Evolutionary conservation across 2,888 invertebrate species (phyloP), one percentile per base, ranked within the genome.

Genomic region (Mesorhabditis sp.): DNA sequence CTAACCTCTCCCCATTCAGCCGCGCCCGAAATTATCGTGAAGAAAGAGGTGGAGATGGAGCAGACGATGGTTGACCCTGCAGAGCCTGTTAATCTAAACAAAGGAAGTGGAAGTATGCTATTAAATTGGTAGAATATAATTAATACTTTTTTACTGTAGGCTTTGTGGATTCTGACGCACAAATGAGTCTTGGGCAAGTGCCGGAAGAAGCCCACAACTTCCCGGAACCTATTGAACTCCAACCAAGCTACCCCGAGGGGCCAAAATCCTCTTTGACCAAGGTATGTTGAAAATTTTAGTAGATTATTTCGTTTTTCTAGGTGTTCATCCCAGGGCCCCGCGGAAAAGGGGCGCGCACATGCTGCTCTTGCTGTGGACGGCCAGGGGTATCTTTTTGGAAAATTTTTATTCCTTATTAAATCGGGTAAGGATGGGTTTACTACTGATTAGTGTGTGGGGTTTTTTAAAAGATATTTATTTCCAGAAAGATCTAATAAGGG

Each of bases 361-460:
- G 58, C n/a, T 50, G 58, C 58, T 50, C 58, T 13, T 50, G 58
- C 58, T 50, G 58, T 50, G 58, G 58, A 50, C 58, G 58, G n/a
- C 10, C 58, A 13, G 58, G 58, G 58, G 58, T 50, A 50, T 50
- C 28, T 28, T 28, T 28, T 28, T 28, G 28, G 28, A 28, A 28
- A 28, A 28, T 28, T 28, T 28, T 28, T 28, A 28, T 28, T 28
- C 2, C 28, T 28, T 28, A 28, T 28, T 28, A 28, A 28, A 28
- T 28, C 28, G 28, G 28, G 28, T 28, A 28, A 28, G 28, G 28
- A 28, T 28, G 28, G 28, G 28, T 28, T 28, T 28, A 28, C 28
- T 28, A 28, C 28, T 28, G 28, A 28, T 28, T 28, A 28, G 28
- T 28, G 28, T 28, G 28, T 28, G 28, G 28, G 28, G 28, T 28